phyloP scores from a whole-genome alignment of 2,888 invertebrate species.

The Cryptocheilus praepositus region DNA sequence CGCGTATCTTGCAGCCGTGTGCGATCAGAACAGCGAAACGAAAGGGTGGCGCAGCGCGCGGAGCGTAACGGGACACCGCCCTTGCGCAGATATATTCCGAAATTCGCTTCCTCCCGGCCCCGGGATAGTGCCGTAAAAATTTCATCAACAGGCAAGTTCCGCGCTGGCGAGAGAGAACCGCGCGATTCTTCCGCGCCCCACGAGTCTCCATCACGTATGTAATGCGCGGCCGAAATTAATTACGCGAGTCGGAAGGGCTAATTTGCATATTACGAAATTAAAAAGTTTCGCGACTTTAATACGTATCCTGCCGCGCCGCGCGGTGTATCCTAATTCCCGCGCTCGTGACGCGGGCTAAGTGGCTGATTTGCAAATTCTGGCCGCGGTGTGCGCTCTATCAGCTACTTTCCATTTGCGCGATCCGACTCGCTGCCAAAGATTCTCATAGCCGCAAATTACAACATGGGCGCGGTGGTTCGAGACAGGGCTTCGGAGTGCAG shows the following conservation, averaged over 20 bases:
- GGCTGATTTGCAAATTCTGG: conserved; percentile 22
- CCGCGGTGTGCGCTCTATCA: background rate
- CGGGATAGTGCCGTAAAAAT: conserved; percentile 51
- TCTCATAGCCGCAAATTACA: no score
- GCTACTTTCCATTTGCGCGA: no score
- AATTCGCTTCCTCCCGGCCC: conserved; percentile 17
- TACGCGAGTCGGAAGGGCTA: conserved; percentile 53
- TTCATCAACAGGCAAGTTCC: conserved; percentile 58
- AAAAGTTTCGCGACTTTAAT: conserved; percentile 62
- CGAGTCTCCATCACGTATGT: conserved; percentile 34
- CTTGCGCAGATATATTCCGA: background rate
- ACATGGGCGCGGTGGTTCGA: no score
- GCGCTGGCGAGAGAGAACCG: conserved; percentile 21
- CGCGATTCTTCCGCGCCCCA: background rate
- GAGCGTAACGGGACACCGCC: background rate
- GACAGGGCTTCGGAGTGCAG: no score
- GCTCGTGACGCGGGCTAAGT: conserved; percentile 34
- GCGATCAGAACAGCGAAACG: background rate
- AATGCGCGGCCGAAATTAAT: conserved; percentile 61
- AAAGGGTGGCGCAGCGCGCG: background rate
- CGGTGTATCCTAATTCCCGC: conserved; percentile 61
- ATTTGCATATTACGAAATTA: conserved; percentile 66
- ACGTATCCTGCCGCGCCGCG: conserved; percentile 41
- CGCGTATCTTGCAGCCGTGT: no score
- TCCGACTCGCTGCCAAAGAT: no score